Base-by-base conservation (phyloP, 1,140 invertebrate genomes). In the Antheraea mylitta region DNA sequence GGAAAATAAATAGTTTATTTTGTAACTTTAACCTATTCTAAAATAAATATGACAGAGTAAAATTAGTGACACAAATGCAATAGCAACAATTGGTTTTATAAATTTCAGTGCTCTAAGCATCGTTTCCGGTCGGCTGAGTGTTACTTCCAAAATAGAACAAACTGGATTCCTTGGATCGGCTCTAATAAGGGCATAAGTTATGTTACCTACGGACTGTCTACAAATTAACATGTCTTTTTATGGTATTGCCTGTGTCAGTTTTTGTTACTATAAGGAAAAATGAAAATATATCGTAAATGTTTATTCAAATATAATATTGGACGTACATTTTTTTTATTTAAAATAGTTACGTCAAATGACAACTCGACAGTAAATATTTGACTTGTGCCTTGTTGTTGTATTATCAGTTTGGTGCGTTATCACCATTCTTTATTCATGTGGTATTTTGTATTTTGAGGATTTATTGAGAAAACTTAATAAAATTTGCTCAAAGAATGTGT, bases 151-250 rank as follows among this genome's bases (percentile, higher is more conserved):
- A 53, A 53, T 53, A 16, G 45, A 16, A 13, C 11, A 53, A 53
- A 53, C 45, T 53, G 45, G 11, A 53, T 53, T 53, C 45, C 45
- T 53, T 53, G 45, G 45, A 53, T 53, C 11, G 16, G 16, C 13
- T 53, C 45, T 13, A 53, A 53, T 53, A 53, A 53, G 45, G 45
- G 45, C 45, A 53, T 53, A 53, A 53, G 16, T 53, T 13, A 53
- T 53, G 16, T 53, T 53, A 53, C 45, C 45, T 53, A 53, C 13
- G 45, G 11, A 6, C 45, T 53, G 45, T 53, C 0, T 0, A 53
- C 45, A 53, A 53, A 53, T 53, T 53, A 53, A 53, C 45, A 53
- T 53, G 16, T 53, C 45, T 6, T 53, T 53, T 53, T 53, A 53
- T 13, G 45, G 45, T 16, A 53, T 53, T 53, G 9, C 45, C 16